Evolutionary conservation across 1,140 invertebrate genomes (phyloP).

Genomic region (Charaxes varanes): DNA sequence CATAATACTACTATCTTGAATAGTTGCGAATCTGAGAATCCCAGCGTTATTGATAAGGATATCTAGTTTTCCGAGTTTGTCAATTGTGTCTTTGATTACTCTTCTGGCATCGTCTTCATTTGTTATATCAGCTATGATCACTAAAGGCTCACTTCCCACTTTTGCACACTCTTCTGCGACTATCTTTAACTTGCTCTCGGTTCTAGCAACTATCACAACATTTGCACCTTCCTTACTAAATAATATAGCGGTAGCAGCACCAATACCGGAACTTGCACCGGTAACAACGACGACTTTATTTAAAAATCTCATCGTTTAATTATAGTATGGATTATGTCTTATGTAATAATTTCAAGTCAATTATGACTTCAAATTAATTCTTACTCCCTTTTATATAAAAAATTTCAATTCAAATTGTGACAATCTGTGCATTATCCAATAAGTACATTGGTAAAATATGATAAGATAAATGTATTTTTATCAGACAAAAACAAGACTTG

Average conservation of each 20-base stretch:
- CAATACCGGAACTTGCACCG: slow-evolving; percentile 90
- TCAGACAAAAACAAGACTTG: no score
- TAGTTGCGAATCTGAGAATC: background rate
- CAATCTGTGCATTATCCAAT: background rate
- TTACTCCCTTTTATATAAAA: no score
- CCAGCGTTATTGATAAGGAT: slow-evolving; percentile 20
- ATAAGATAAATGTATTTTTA: no score
- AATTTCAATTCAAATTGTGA: no score
- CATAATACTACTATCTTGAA: slow-evolving; percentile 6
- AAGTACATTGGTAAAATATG: no score
- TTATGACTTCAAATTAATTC: no score
- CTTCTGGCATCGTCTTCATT: slow-evolving; percentile 77
- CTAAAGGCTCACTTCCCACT: slow-evolving; percentile 60
- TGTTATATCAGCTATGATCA: slow-evolving; percentile 77
- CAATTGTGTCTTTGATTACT: slow-evolving; percentile 75
- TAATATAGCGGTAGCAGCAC: slow-evolving; percentile 81
- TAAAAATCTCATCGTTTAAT: slow-evolving; percentile 24
- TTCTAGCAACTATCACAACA: slow-evolving; percentile 82
- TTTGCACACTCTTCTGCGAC: slow-evolving; percentile 75
- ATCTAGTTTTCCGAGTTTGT: slow-evolving; percentile 70
- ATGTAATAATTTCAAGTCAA: no score
- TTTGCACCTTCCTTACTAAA: slow-evolving; percentile 82
- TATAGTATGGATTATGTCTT: no score
- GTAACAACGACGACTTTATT: slow-evolving; percentile 72
- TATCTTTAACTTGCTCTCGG: slow-evolving; percentile 72